A percentile compares a stretch with the other conserved stretches of the same genome.
Evolutionary conservation across 2,888 invertebrate species (phyloP).

Genomic region (Nephrotoma flavescens): DNA sequence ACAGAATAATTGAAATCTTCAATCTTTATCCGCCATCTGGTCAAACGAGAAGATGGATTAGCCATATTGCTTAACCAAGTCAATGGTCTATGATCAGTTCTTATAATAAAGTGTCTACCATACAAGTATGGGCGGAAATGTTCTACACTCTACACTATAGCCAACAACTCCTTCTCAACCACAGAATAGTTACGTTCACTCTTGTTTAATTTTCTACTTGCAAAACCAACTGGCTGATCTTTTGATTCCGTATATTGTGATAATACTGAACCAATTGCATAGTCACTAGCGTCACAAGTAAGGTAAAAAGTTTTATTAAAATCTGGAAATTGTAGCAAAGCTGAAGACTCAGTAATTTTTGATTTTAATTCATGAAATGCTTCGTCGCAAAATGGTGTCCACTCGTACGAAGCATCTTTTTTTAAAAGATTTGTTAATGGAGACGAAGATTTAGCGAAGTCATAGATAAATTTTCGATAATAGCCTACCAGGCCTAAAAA

Average conservation of each 20-base stretch:
- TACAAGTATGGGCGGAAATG: not conserved
- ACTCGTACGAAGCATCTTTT: conserved; percentile 12
- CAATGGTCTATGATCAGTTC: not conserved
- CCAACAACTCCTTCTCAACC: not conserved
- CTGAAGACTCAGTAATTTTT: conserved; percentile 11
- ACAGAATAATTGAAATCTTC: too few species aligned
- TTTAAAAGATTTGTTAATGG: conserved; percentile 8
- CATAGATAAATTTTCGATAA: conserved; percentile 19
- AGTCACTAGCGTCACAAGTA: conserved; percentile 19
- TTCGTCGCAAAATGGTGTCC: conserved; percentile 8
- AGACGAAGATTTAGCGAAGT: conserved; percentile 16
- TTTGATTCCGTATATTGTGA: conserved; percentile 13
- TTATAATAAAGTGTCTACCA: not conserved
- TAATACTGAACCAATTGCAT: conserved; percentile 17
- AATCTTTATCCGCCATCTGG: too few species aligned
- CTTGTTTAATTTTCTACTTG: not conserved
- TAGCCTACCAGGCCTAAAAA: conserved; percentile 20
- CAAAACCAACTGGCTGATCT: not conserved
- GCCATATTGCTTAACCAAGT: not conserved
- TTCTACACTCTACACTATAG: not conserved
- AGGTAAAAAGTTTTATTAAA: conserved; percentile 18
- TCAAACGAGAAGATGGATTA: too few species aligned
- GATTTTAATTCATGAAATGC: not conserved
- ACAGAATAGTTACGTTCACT: not conserved
- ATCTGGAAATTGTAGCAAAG: conserved; percentile 23